Base-by-base conservation (phyloP, 2,888 invertebrate species). In the Cabera pusaria region DNA sequence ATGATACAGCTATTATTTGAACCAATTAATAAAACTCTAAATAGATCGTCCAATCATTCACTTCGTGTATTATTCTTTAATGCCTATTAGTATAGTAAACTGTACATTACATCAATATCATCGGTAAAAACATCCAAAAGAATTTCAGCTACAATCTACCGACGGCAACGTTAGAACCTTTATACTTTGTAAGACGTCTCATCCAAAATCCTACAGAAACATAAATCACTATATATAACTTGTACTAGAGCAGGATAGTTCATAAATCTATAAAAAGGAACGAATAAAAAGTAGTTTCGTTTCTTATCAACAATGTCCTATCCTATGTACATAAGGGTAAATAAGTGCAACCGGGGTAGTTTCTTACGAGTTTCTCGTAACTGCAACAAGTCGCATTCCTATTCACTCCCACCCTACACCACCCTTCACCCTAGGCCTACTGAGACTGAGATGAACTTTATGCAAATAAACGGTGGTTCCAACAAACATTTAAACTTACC, bases 361-460 rank as follows among this genome's bases (percentile, higher is more conserved):
- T 71, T 52, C 59, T 57, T 63, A 58, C 28, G 32, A 35, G 65
- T 64, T 67, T 68, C 77, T 74, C 71, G 74, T 74, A 74, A 72
- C 70, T 79, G 84, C 84, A 85, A 85, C 84, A 83, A 81, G 76
- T 81, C 64, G 67, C 67, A 66, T 67, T 66, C 70, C 70, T 21
- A 32, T 39, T 59, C 60, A 49, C 52, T 14, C 57, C 59, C 62
- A 48, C 49, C 44, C 51, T 21, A 54, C 37, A 52, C 56, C 53
- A 32, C 44, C 49, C 29, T 37, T 50, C 44, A 32, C 46, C 49
- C 32, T 53, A 66, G 62, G 66, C 68, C 68, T 68, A 58, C 49
- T 44, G 40, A 41, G 40, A 56, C n/a, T n/a, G 35, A 39, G 37
- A 26, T 17, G 4, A 35, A 19, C 11, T 42, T 34, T 32, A 14